A percentile compares a stretch with the other conserved stretches of the same genome.
phyloP scores from a whole-genome alignment of 2,113 vertebrate genomes.

The Zosterops borbonicus region DNA sequence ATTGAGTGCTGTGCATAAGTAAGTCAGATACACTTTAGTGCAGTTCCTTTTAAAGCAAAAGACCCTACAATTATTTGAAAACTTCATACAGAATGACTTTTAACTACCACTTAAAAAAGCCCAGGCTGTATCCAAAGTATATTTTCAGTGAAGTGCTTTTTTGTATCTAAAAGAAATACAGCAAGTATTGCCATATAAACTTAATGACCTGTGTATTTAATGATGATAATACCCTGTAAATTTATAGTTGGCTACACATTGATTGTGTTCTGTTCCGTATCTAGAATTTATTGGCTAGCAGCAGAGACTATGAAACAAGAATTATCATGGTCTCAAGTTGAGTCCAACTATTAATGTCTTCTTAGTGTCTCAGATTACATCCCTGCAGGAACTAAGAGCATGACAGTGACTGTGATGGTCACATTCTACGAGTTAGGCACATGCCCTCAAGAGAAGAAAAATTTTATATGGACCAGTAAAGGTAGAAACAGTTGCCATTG shows the following conservation, averaged over 20 bases:
- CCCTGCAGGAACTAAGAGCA: not conserved
- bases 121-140: not conserved
- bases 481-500: not conserved
- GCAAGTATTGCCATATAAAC: not conserved
- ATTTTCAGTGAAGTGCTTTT: not conserved
- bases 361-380: not conserved
- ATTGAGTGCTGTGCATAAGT: not conserved
- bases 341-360: not conserved
- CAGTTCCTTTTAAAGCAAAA: not conserved
- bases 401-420: not conserved
- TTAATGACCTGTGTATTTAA: not conserved
- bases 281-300: not conserved
- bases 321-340: not conserved
- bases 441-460: conserved; percentile 12
- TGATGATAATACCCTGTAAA: not conserved
- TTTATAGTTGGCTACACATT: not conserved
- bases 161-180: not conserved
- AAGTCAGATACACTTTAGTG: not conserved
- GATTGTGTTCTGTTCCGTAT: not conserved
- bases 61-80: not conserved
- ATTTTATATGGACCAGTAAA: conserved; percentile 17
- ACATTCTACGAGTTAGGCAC: not conserved
- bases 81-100: not conserved
- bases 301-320: not conserved
- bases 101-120: not conserved